Evolutionary conservation across 1,140 invertebrate genomes (phyloP).

Genomic region (Agrypnia vestita): DNA sequence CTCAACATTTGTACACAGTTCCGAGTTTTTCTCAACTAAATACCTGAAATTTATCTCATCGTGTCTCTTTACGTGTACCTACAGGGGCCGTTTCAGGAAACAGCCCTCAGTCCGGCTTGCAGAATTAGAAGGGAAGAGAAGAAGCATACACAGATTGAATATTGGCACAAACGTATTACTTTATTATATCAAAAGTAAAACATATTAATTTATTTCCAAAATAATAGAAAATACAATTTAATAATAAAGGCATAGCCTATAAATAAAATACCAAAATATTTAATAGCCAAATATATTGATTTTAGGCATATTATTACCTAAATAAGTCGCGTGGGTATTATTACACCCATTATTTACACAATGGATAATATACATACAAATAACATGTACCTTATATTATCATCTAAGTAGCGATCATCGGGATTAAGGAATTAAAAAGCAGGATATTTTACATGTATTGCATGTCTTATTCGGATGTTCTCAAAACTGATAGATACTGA

Average conservation of each 20-base stretch:
- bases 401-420: neutral
- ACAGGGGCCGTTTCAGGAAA: too few species aligned
- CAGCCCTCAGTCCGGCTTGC: too few species aligned
- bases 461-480: too few species aligned
- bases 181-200: slow-evolving; percentile 58
- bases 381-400: neutral
- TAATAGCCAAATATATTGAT: slow-evolving; percentile 24
- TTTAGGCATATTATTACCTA: slow-evolving; percentile 3
- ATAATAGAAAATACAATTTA: slow-evolving; percentile 57
- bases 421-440: neutral
- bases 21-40: too few species aligned
- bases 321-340: neutral
- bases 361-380: neutral
- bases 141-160: neutral
- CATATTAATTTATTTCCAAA: slow-evolving; percentile 38
- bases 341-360: slow-evolving; percentile 25
- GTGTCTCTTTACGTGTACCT: too few species aligned
- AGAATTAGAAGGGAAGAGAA: too few species aligned
- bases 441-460: neutral
- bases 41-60: neutral
- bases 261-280: slow-evolving; percentile 52
- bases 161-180: slow-evolving; percentile 57
- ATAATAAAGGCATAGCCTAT: slow-evolving; percentile 53
- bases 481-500: too few species aligned
- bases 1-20: too few species aligned